These are phyloP conservation scores for Acleris emargana DNA, from an alignment of 2,888 invertebrate species.

Conservation along the genomic window DNA sequence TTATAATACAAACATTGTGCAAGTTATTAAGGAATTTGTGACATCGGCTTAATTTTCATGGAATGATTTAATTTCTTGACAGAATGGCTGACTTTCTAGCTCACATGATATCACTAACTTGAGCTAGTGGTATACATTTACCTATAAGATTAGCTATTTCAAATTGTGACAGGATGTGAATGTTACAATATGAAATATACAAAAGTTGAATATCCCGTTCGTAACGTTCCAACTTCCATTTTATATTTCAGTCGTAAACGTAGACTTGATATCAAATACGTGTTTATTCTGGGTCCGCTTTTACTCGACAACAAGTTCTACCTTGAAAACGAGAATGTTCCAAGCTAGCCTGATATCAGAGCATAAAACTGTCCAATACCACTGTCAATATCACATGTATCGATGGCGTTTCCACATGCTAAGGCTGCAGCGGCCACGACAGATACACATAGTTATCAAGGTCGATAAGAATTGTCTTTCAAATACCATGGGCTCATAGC, in stretches of 20 bases:
- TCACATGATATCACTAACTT: too few relatives aligned
- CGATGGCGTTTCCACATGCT: slow-evolving; percentile 29
- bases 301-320: not conserved
- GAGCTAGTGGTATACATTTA: too few relatives aligned
- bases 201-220: too few relatives aligned
- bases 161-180: too few relatives aligned
- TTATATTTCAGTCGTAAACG: too few relatives aligned
- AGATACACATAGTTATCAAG: slow-evolving; percentile 17
- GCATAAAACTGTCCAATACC: slow-evolving; percentile 28
- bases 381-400: slow-evolving; percentile 15
- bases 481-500: slow-evolving; percentile 34
- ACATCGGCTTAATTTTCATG: not conserved
- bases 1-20: slow-evolving; percentile 9
- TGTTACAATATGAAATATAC: too few relatives aligned
- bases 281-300: not conserved
- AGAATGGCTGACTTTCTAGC: not conserved
- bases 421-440: slow-evolving; percentile 35
- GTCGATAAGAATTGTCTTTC: slow-evolving; percentile 32
- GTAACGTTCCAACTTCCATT: too few relatives aligned
- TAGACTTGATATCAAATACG: not conserved
- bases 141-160: too few relatives aligned
- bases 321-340: not conserved
- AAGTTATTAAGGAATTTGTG: not conserved
- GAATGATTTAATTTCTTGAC: not conserved
- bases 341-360: slow-evolving; percentile 8